A percentile compares a stretch with the other conserved stretches of the same genome.
phyloP scores from a whole-genome alignment of 2,113 vertebrate species.

The Merops nubicus region DNA sequence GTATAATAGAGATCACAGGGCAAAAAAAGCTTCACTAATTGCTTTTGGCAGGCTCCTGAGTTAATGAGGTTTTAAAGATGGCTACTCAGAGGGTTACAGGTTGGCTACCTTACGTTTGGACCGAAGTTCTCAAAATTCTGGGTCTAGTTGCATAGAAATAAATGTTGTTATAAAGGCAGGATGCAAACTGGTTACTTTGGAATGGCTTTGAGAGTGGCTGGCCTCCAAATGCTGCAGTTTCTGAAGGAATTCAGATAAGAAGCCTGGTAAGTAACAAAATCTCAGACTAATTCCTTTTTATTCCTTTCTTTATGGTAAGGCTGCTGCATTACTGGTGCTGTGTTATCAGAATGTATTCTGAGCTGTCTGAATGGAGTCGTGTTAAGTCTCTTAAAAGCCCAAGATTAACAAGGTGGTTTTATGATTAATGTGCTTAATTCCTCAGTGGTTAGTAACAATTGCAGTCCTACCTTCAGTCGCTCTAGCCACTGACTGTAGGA shows the following conservation, averaged over 20 bases:
- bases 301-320: not conserved
- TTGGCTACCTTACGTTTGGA: not conserved
- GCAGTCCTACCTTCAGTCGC: conserved; percentile 84
- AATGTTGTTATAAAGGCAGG: not conserved
- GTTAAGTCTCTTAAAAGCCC: not conserved
- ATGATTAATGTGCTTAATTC: not conserved
- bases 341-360: not conserved
- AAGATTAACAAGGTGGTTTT: not conserved
- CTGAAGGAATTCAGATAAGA: not conserved
- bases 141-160: accelerated
- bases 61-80: not conserved
- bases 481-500: conserved; percentile 88
- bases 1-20: not conserved
- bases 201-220: not conserved
- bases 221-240: not conserved
- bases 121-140: not conserved
- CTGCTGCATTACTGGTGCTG: not conserved
- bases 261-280: not conserved
- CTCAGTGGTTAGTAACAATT: not conserved
- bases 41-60: not conserved
- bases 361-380: not conserved
- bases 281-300: not conserved
- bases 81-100: not conserved
- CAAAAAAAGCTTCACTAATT: not conserved
- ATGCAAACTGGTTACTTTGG: accelerated